Conservation (phyloP, 2,113 vertebrate genomes). For the Zingel zingel region DNA sequence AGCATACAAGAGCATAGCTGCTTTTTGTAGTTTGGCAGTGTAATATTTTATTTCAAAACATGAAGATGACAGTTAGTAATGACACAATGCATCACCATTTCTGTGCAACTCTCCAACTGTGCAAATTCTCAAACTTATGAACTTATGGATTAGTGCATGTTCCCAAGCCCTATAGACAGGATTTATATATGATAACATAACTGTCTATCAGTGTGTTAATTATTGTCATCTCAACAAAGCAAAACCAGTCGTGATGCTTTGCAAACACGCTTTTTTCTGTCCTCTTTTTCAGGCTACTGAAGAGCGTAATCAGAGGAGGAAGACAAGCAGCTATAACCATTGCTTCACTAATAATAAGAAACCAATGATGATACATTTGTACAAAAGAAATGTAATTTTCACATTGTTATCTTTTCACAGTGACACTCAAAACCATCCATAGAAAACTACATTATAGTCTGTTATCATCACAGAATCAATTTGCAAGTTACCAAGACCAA, state of each 20-base stretch:
- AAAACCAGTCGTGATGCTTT: no score
- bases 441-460: neutral
- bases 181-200: neutral
- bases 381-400: conserved; percentile 16
- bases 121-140: neutral
- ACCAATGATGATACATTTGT: neutral
- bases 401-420: neutral
- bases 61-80: no score
- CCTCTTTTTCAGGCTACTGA: neutral
- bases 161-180: neutral
- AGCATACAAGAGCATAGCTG: neutral
- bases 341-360: neutral
- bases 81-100: neutral
- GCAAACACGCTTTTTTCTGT: neutral
- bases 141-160: neutral
- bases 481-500: neutral
- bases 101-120: neutral
- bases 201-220: neutral
- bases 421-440: neutral
- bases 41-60: neutral
- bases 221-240: neutral
- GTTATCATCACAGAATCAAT: conserved; percentile 20
- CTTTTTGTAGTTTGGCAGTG: neutral
- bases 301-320: neutral
- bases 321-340: neutral